Evolutionary conservation across 2,797 vertebrate genomes (phyloP).

Genomic region (Rhinophrynus dorsalis): DNA sequence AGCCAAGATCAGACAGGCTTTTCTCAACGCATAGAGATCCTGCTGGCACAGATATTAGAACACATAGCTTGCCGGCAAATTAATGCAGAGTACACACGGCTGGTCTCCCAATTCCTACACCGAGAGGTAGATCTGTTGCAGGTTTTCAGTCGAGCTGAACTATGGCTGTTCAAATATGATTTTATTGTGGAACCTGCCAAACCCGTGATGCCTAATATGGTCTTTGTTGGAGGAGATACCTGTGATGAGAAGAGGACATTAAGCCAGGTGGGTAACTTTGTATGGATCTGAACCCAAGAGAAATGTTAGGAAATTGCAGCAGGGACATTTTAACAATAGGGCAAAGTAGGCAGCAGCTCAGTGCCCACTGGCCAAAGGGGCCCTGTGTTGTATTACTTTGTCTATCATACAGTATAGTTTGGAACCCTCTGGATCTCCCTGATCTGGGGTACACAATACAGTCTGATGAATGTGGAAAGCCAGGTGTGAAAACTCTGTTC

Average conservation of each 20-base stretch:
- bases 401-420: no score
- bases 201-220: conserved; percentile 78
- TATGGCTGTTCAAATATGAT: conserved; percentile 72
- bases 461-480: no score
- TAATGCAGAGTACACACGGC: conserved; percentile 17
- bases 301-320: no score
- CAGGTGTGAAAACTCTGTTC: no score
- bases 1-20: conserved; percentile 74
- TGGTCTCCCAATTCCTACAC: conserved; percentile 57
- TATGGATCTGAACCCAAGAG: no score
- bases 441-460: no score
- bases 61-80: conserved; percentile 36
- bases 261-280: conserved; percentile 57
- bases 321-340: no score
- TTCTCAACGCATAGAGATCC: conserved; percentile 70
- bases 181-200: conserved; percentile 68
- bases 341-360: no score
- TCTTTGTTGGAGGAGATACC: conserved; percentile 79
- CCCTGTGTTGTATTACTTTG: no score
- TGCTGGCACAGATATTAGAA: conserved; percentile 60
- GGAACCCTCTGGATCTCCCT: no score
- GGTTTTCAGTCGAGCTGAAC: conserved; percentile 49
- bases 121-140: conserved; percentile 53
- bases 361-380: no score
- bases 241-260: conserved; percentile 67